These are phyloP conservation scores for Bettongia penicillata DNA, from an alignment of 2,113 vertebrate genomes.

Conservation along the genomic window DNA sequence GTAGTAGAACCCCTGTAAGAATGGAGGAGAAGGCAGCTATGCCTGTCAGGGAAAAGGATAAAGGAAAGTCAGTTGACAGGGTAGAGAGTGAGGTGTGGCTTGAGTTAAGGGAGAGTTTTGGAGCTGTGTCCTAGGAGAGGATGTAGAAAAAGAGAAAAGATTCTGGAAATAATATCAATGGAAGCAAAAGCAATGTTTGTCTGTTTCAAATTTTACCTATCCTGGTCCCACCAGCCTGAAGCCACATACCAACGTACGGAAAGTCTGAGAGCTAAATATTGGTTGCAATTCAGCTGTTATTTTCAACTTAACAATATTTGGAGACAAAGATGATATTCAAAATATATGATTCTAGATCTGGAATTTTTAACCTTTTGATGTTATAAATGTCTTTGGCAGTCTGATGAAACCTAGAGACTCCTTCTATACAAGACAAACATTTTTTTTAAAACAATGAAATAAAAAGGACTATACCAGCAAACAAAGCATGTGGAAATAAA, in stretches of 20 bases:
- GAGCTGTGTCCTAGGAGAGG: background rate
- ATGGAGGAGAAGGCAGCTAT: background rate
- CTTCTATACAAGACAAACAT: background rate
- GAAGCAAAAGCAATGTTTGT: background rate
- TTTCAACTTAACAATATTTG: constrained; percentile 9
- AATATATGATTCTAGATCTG: background rate
- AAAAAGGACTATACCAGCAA: too few species aligned
- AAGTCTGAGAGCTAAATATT: background rate
- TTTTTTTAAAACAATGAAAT: background rate
- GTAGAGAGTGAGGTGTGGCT: background rate
- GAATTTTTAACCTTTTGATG: background rate
- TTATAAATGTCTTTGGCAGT: background rate
- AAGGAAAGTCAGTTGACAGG: background rate
- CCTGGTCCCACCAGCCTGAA: background rate
- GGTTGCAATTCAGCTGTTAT: background rate
- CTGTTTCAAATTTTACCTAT: background rate
- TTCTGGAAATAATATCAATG: background rate
- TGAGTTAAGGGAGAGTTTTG: background rate
- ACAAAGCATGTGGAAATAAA: background rate
- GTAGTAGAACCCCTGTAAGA: background rate
- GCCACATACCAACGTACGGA: background rate
- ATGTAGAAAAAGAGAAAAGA: background rate
- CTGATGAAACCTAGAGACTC: background rate
- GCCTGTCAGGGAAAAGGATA: background rate
- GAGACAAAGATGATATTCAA: background rate